Evolutionary conservation across 1,140 invertebrate genomes (phyloP), one percentile per base, ranked within the genome.

Genomic region (Drosophila sp.): DNA sequence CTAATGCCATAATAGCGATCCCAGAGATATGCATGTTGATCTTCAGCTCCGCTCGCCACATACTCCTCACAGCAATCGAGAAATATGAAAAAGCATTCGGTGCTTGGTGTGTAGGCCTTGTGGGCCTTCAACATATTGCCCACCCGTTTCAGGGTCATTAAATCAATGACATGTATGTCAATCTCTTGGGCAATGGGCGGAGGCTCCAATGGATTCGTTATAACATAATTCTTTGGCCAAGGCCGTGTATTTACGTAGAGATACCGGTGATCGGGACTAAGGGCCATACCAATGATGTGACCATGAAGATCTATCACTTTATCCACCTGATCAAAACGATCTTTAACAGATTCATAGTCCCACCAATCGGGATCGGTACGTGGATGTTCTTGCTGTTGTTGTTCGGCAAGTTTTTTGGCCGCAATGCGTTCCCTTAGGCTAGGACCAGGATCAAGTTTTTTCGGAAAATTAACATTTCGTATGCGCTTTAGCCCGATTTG

Each of bases 161-260:
- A 92, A 93, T 98, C 97, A 76, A 98, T 97, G 1, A 98, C 96
- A 82, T 97, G 96, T 76, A 98, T 96, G 89, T 98, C 97, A 64
- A 98, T 97, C 93, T 98, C 96, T 92, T 97, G 96, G n/a, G 97
- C 96, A 79, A 98, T 97, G 0, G 96, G 96, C 2, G 97, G 97
- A 33, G 97, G 97, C 83, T 96, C 94, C 10, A 97, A 92, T 0
- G 96, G 96, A 93, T 97, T 96, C 4, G 94, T 94, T 70, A 98
- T 97, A 11, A 93, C 92, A 86, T 96, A 97, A 62, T 95, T 95
- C 78, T 95, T 93, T 1, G 97, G 97, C 97, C 97, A 98, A 1
- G 96, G 96, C 66, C 97, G 93, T 78, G 96, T 96, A 90, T 98
- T 98, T 0, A 98, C 97, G 92, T 97, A 98, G 7, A 98, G 92